Conservation (phyloP, 2,888 invertebrate species). For the Erebia aethiops region DNA sequence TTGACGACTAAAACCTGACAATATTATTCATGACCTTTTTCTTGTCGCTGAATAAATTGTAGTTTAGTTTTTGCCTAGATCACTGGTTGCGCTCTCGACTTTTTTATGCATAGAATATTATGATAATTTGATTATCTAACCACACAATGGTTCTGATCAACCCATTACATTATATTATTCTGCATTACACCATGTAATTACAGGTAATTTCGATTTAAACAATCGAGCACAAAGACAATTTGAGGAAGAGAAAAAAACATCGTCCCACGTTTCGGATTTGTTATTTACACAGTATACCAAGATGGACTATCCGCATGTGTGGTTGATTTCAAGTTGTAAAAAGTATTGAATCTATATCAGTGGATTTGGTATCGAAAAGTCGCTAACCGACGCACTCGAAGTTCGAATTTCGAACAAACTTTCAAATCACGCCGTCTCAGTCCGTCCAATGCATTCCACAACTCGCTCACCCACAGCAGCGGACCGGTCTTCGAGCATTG, state of each 20-base stretch:
- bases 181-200: constrained; percentile 61
- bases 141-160: constrained; percentile 54
- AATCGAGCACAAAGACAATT: constrained; percentile 50
- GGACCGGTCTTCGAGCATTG: constrained; percentile 79
- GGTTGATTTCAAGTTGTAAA: constrained; percentile 20
- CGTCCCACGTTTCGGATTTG: constrained; percentile 46
- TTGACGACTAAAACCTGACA: constrained; percentile 27
- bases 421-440: constrained; percentile 73
- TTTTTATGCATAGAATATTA: constrained; percentile 60
- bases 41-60: constrained; percentile 30
- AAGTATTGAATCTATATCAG: constrained; percentile 37
- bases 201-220: constrained; percentile 63
- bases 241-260: constrained; percentile 50
- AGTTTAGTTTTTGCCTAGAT: constrained; percentile 49
- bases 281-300: constrained; percentile 39
- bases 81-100: constrained; percentile 44
- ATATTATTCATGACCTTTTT: constrained; percentile 37
- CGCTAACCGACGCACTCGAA: constrained; percentile 59
- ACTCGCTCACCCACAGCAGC: constrained; percentile 80
- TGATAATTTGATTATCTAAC: constrained; percentile 63
- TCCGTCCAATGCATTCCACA: constrained; percentile 78
- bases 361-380: constrained; percentile 50
- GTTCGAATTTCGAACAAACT: constrained; percentile 58
- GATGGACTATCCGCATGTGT: constrained; percentile 24
- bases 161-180: constrained; percentile 40